Evolutionary conservation across 2,888 invertebrate species (phyloP).

Genomic region (Neoscelio sp.): DNA sequence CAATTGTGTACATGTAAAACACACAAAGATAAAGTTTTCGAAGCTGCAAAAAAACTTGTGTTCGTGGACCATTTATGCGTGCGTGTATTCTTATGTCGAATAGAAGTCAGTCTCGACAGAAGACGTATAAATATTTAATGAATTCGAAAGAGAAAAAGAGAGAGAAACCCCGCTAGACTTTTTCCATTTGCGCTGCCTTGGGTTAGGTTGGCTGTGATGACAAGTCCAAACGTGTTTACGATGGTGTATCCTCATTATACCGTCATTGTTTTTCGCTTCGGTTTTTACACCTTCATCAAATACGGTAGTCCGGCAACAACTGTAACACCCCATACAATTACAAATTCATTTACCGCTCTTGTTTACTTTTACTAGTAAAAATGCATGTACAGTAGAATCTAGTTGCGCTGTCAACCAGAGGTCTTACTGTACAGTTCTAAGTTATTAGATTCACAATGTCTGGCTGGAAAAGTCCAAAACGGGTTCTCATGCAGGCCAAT

Average conservation of each 20-base stretch:
- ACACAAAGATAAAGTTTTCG: no score
- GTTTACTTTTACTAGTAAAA: no score
- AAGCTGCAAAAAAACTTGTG: conserved; percentile 20
- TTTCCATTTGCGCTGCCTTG: conserved; percentile 20
- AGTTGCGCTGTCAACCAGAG: no score
- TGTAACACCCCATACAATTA: conserved; percentile 77
- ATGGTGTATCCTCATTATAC: conserved; percentile 10
- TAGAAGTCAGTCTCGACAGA: conserved; percentile 58
- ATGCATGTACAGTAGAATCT: no score
- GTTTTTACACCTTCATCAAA: conserved; percentile 81
- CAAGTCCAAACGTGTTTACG: conserved; percentile 43
- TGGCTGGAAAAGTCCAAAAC: no score
- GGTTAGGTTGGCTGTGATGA: conserved; percentile 24
- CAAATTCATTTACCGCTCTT: no score
- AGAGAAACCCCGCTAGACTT: conserved; percentile 34
- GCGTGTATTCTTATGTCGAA: conserved; percentile 28
- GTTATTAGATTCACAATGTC: no score
- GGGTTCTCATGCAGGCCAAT: no score
- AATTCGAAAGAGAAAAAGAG: conserved; percentile 24
- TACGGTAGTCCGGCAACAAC: conserved; percentile 82
- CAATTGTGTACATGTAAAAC: conserved; percentile 9
- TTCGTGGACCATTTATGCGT: conserved; percentile 22
- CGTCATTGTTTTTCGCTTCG: conserved; percentile 26
- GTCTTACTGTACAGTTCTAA: no score
- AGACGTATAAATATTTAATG: conserved; percentile 43